A percentile compares a stretch with the other conserved stretches of the same genome.
These are phyloP conservation scores for Zoanthus gigantus DNA, from an alignment of 92 coral and sea anemone species.

Conservation along the genomic window DNA sequence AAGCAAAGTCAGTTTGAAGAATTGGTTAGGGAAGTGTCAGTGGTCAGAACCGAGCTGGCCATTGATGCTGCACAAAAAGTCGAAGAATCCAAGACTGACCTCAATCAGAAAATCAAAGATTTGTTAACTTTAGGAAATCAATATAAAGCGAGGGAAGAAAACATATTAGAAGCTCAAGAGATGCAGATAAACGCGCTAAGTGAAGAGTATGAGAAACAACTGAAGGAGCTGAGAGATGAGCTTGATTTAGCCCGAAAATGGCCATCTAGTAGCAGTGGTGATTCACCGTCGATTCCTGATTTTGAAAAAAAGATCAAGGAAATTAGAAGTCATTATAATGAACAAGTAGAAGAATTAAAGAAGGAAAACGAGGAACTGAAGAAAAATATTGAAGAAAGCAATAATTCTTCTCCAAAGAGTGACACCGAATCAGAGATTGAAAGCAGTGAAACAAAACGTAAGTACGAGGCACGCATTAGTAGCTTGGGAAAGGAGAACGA, in stretches of 20 bases:
- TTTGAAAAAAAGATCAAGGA: constrained; percentile 81
- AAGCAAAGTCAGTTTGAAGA: constrained; percentile 83
- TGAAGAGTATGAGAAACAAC: constrained; percentile 79
- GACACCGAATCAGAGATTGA: constrained; percentile 71
- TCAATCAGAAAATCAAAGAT: constrained; percentile 70
- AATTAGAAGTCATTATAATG: constrained; percentile 80
- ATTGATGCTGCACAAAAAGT: constrained; percentile 94
- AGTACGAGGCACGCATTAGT: constrained; percentile 76
- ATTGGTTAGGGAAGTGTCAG: constrained; percentile 90
- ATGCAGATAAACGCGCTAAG: constrained; percentile 74
- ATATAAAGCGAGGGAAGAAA: constrained; percentile 74
- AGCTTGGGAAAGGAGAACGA: constrained; percentile 41
- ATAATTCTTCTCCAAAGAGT: constrained; percentile 19
- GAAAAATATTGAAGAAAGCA: constrained; percentile 6
- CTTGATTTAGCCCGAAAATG: constrained; percentile 72
- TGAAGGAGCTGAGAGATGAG: constrained; percentile 83
- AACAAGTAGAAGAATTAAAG: constrained; percentile 58
- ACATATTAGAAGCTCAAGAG: constrained; percentile 73
- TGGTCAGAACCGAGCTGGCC: constrained; percentile 92
- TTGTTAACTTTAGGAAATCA: constrained; percentile 62
- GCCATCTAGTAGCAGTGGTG: constrained; percentile 52
- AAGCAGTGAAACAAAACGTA: constrained; percentile 72
- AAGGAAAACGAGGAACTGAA: constrained; percentile 33
- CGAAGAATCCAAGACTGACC: constrained; percentile 76
- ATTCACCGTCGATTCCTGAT: constrained; percentile 46